phyloP scores from a whole-genome alignment of 64 coral and sea anemone species.

The Pachyseris speciosa region DNA sequence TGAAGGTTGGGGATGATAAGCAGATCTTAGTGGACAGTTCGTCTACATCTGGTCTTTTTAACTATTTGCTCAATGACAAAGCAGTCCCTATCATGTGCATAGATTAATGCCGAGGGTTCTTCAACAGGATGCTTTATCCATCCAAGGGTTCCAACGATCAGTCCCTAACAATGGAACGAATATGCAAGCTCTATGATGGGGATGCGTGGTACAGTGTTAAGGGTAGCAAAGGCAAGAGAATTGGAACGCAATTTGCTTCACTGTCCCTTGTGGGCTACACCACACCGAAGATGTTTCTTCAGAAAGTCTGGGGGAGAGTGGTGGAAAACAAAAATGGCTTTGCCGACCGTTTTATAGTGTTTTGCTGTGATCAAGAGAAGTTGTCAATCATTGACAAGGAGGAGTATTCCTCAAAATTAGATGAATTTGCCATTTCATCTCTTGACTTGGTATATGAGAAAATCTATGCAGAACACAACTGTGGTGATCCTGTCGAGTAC shows the following conservation, averaged over 20 bases:
- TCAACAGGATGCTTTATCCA: background rate
- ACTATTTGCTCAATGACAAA: slow-evolving; percentile 21
- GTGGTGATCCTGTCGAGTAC: slow-evolving; percentile 17
- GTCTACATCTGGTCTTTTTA: slow-evolving; percentile 33
- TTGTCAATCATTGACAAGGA: background rate
- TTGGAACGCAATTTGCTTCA: slow-evolving; percentile 7
- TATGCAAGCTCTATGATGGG: slow-evolving; percentile 48
- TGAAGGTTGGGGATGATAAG: slow-evolving; percentile 13
- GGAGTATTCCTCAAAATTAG: background rate
- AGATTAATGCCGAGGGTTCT: slow-evolving; percentile 24
- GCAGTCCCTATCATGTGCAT: slow-evolving; percentile 52
- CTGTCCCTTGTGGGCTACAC: slow-evolving; percentile 16
- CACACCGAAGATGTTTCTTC: slow-evolving; percentile 31
- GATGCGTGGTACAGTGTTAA: slow-evolving; percentile 52
- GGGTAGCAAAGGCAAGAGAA: slow-evolving; percentile 56
- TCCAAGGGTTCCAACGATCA: slow-evolving; percentile 12
- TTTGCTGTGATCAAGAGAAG: background rate
- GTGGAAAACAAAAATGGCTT: slow-evolving; percentile 44
- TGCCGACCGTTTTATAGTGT: slow-evolving; percentile 40
- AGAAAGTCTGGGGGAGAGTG: slow-evolving; percentile 25
- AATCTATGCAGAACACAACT: slow-evolving; percentile 43
- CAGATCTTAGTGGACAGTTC: slow-evolving; percentile 23
- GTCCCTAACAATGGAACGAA: slow-evolving; percentile 50
- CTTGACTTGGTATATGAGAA: slow-evolving; percentile 41
- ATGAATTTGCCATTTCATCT: slow-evolving; percentile 48